These are phyloP conservation scores for Lindbergichthys nudifrons DNA, from an alignment of 2,797 vertebrate species.

Conservation along the genomic window DNA sequence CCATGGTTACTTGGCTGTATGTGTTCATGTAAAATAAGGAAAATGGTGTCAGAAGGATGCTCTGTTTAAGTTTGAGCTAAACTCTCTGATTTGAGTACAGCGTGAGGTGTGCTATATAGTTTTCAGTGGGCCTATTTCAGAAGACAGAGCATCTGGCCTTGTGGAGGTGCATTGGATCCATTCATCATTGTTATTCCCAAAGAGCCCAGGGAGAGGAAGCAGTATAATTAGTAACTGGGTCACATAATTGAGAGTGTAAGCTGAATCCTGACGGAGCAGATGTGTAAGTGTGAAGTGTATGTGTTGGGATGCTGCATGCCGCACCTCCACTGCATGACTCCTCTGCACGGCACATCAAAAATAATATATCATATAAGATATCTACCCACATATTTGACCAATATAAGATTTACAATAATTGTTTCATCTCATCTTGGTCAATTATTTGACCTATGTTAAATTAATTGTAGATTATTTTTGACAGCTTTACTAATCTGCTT, in stretches of 20 bases:
- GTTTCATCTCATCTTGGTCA: constrained; percentile 13
- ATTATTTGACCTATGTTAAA: constrained; percentile 40
- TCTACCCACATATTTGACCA: constrained; percentile 34
- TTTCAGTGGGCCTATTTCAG: constrained; percentile 15
- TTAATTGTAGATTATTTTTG: constrained; percentile 49
- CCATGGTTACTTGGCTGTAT: constrained; percentile 25
- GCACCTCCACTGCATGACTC: constrained; percentile 27
- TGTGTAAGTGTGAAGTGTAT: constrained; percentile 1
- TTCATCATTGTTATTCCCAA: constrained; percentile 64
- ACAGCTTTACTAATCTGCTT: constrained; percentile 80
- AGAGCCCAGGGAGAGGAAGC: constrained; percentile 43
- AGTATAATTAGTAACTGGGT: constrained; percentile 74
- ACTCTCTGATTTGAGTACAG: not conserved
- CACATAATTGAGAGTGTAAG: constrained; percentile 65
- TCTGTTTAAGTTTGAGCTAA: not conserved
- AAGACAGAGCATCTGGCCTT: constrained; percentile 45
- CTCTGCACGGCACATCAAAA: constrained; percentile 40
- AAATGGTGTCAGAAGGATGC: not conserved
- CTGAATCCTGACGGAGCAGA: constrained; percentile 64
- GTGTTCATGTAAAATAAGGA: not conserved
- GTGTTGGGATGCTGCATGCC: constrained; percentile 31
- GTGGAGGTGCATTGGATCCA: constrained; percentile 37
- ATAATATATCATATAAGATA: not conserved
- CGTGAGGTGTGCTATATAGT: not conserved
- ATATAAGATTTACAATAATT: not conserved